Percentiles rank a stretch among this genome's conserved stretches.
Conservation (phyloP, 2,888 invertebrate genomes). For the Drosophila yooni region DNA sequence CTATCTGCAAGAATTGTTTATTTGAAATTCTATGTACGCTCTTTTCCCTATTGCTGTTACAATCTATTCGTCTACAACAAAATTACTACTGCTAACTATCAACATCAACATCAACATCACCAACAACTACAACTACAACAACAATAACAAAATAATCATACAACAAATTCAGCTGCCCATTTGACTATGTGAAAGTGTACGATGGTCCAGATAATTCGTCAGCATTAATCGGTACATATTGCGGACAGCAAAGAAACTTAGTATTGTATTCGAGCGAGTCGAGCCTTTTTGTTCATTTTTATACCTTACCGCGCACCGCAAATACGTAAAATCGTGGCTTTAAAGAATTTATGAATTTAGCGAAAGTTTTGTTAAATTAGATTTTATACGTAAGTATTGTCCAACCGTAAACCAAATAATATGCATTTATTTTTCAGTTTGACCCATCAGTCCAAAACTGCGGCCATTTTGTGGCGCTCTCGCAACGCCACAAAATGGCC, state of each 20-base stretch:
- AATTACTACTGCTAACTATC: conserved; percentile 38
- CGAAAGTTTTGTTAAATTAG: conserved; percentile 98
- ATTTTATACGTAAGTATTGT: conserved; percentile 88
- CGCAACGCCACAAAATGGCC: conserved; percentile 40
- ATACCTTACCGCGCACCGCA: conserved; percentile 94
- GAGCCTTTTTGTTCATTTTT: conserved; percentile 95
- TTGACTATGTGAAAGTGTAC: conserved; percentile 98
- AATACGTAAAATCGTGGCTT: conserved; percentile 99
- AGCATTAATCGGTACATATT: conserved; percentile 97
- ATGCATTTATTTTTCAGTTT: conserved; percentile 47
- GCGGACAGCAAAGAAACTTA: conserved; percentile 98
- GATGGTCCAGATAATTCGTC: conserved; percentile 96
- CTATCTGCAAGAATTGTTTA: conserved; percentile 55
- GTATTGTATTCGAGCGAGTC: conserved; percentile 97
- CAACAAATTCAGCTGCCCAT: conserved; percentile 92
- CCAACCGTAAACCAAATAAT: conserved; percentile 21
- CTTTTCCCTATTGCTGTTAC: conserved; percentile 32
- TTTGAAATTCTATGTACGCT: conserved; percentile 43
- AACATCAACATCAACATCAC: conserved; percentile 37
- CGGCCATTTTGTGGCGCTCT: conserved; percentile 44
- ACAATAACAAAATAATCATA: conserved; percentile 21
- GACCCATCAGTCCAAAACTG: neutral
- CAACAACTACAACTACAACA: conserved; percentile 22
- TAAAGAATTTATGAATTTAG: conserved; percentile 99
- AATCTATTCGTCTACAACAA: conserved; percentile 52